Percentiles rank a stretch among this genome's conserved stretches.
phyloP scores from a whole-genome alignment of 2,888 invertebrate species.

The Palloptera scutellata region DNA sequence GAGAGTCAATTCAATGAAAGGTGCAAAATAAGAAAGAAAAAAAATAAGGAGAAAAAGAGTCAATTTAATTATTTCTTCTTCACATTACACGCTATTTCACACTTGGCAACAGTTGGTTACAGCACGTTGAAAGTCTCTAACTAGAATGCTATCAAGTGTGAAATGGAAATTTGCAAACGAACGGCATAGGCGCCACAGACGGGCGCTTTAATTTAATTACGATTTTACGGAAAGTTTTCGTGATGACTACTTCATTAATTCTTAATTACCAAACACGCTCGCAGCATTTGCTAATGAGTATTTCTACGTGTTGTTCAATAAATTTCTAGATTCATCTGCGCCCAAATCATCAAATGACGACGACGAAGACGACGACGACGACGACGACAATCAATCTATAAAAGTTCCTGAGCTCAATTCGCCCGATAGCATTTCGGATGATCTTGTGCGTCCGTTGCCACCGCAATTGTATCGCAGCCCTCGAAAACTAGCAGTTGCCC shows the following conservation, averaged over 20 bases:
- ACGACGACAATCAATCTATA: conserved; percentile 67
- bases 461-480: conserved; percentile 61
- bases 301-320: not conserved
- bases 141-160: conserved; percentile 40
- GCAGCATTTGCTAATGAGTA: conserved; percentile 1
- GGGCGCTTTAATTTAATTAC: not conserved
- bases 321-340: conserved; percentile 65
- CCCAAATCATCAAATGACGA: conserved; percentile 69
- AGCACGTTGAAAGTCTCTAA: too few relatives aligned
- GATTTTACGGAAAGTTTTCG: not conserved
- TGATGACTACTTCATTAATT: not conserved
- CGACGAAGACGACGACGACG: conserved; percentile 70
- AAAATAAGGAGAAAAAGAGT: conserved; percentile 12
- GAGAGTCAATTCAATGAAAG: too few relatives aligned
- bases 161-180: conserved; percentile 46
- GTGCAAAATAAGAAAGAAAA: not conserved
- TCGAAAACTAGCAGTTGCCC: conserved; percentile 56
- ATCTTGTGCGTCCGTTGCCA: conserved; percentile 65
- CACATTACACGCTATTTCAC: not conserved
- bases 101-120: too few relatives aligned
- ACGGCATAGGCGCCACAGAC: too few relatives aligned
- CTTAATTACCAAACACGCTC: not conserved
- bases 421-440: conserved; percentile 73
- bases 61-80: conserved; percentile 33
- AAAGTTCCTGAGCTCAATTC: conserved; percentile 72